phyloP scores from a whole-genome alignment of 2,888 invertebrate species.

The Hypena proboscidalis region DNA sequence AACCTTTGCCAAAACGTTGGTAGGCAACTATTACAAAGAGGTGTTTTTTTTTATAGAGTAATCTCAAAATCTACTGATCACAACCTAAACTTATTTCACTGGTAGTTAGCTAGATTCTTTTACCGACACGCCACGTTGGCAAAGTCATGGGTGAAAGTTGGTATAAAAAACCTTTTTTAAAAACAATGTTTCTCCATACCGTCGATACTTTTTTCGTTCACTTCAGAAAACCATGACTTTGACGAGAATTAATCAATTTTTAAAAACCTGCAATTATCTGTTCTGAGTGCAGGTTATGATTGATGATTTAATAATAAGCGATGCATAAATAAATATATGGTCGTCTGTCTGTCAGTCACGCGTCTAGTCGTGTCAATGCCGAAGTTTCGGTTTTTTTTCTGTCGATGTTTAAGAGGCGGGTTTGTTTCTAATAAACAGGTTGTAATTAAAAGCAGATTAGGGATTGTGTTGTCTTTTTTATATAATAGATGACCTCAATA shows the following conservation, averaged over 20 bases:
- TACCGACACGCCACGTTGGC: too few relatives aligned
- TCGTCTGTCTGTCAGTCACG: conserved; percentile 45
- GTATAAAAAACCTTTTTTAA: too few relatives aligned
- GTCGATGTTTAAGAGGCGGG: conserved; percentile 8
- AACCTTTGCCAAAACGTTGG: too few relatives aligned
- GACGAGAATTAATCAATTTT: conserved; percentile 55
- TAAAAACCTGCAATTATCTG: conserved; percentile 54
- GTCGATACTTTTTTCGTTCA: neutral
- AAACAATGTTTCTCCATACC: neutral
- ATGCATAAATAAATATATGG: conserved; percentile 55
- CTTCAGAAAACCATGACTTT: conserved; percentile 8
- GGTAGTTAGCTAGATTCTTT: too few relatives aligned
- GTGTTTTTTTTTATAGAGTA: too few relatives aligned
- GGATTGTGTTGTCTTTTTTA: too few relatives aligned
- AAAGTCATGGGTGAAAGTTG: too few relatives aligned
- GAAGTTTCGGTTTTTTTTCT: conserved; percentile 15
- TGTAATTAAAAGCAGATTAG: conserved; percentile 7
- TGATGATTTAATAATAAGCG: conserved; percentile 70
- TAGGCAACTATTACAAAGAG: too few relatives aligned
- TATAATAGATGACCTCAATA: too few relatives aligned
- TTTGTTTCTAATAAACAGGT: neutral
- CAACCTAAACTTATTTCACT: too few relatives aligned
- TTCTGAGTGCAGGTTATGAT: conserved; percentile 53
- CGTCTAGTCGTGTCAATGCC: conserved; percentile 36
- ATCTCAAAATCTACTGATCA: too few relatives aligned